Conservation (phyloP, 2,797 vertebrate species). For the Chelidonichthys spinosus region DNA sequence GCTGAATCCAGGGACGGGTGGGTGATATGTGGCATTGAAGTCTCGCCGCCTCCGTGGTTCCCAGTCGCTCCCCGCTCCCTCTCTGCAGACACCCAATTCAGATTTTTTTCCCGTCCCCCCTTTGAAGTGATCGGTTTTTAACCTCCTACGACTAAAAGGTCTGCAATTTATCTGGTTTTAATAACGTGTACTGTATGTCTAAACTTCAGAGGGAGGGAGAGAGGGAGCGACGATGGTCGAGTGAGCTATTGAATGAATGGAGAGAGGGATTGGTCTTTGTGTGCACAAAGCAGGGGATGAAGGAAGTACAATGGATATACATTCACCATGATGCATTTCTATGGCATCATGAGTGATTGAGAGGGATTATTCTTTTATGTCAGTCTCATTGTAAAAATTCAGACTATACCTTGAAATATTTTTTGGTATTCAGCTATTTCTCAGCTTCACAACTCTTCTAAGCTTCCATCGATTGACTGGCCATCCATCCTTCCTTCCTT, state of each 20-base stretch:
- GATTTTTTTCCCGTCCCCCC: constrained; percentile 9
- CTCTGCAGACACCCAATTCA: not conserved
- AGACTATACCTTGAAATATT: not conserved
- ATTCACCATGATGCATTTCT: too few species aligned
- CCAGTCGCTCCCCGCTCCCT: constrained; percentile 24
- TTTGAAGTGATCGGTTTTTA: constrained; percentile 36
- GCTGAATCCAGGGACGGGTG: constrained; percentile 34
- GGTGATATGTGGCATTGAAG: constrained; percentile 69
- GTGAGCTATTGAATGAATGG: too few species aligned
- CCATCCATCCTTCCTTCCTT: too few species aligned
- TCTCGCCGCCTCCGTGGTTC: constrained; percentile 19
- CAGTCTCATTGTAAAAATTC: too few species aligned
- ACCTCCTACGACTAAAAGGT: not conserved
- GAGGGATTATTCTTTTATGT: too few species aligned
- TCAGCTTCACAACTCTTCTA: not conserved
- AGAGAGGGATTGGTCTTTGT: too few species aligned
- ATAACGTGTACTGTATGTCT: not conserved
- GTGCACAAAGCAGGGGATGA: too few species aligned
- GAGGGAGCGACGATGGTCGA: too few species aligned
- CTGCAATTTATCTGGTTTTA: not conserved
- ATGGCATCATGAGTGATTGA: too few species aligned
- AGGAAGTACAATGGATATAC: too few species aligned
- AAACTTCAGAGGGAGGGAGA: not conserved
- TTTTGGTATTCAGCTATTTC: not conserved
- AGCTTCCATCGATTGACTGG: not conserved